These are phyloP conservation scores for Lithophane socia DNA, from an alignment of 2,888 invertebrate species.

Conservation along the genomic window DNA sequence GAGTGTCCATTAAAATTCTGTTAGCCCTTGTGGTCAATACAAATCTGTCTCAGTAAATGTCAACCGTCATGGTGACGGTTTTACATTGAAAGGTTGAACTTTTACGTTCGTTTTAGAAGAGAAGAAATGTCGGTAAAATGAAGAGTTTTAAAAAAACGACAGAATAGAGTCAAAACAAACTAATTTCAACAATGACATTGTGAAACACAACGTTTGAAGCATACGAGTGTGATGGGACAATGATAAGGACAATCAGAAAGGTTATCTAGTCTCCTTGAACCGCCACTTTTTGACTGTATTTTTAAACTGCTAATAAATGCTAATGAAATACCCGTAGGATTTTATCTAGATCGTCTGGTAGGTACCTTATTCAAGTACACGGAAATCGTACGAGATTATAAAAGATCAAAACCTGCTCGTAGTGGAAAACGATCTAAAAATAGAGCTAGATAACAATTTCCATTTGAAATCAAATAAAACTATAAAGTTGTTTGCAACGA, in stretches of 20 bases:
- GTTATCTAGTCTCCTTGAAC: conserved; percentile 88
- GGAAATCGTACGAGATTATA: conserved; percentile 42
- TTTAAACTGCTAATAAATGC: conserved; percentile 80
- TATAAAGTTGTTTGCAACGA: conserved; percentile 37
- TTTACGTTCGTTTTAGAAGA: conserved; percentile 59
- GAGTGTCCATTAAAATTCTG: conserved; percentile 57
- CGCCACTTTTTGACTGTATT: conserved; percentile 80
- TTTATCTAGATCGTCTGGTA: conserved; percentile 74
- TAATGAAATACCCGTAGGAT: conserved; percentile 78
- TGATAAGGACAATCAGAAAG: conserved; percentile 86
- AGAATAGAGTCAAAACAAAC: conserved; percentile 65
- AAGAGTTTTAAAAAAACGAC: conserved; percentile 43
- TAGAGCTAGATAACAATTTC: conserved; percentile 42
- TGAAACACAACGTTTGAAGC: conserved; percentile 72
- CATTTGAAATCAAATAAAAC: conserved; percentile 54
- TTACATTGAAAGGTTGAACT: conserved; percentile 53
- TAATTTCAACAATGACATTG: conserved; percentile 77
- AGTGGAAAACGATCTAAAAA: conserved; percentile 48
- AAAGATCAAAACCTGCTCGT: conserved; percentile 39
- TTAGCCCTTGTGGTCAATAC: conserved; percentile 65
- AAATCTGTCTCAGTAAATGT: conserved; percentile 66
- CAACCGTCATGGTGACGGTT: conserved; percentile 65
- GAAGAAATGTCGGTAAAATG: conserved; percentile 19
- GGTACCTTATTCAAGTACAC: conserved; percentile 66
- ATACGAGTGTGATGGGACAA: conserved; percentile 78